Conservation (phyloP, 2,113 vertebrate species). For the Aramus guarauna region DNA sequence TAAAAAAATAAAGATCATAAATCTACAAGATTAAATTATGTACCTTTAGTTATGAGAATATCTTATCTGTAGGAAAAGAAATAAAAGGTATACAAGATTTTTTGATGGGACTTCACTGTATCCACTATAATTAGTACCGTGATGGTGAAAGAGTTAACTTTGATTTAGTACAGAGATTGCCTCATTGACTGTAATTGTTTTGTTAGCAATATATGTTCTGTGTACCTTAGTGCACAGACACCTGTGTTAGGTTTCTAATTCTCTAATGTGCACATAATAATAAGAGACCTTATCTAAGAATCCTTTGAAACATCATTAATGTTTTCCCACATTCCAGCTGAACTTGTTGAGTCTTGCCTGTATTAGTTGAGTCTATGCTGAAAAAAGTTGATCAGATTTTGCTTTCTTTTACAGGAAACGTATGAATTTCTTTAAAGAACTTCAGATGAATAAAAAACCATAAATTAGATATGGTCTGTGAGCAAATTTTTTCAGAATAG, state of each 20-base stretch:
- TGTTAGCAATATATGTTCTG: background rate
- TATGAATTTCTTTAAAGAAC: background rate
- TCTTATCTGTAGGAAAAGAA: background rate
- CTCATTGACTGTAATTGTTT: background rate
- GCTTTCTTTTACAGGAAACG: background rate
- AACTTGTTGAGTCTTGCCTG: background rate
- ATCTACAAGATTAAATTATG: background rate
- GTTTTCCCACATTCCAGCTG: background rate
- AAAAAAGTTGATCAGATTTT: constrained; percentile 1
- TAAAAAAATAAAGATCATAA: background rate
- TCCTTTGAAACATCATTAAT: background rate
- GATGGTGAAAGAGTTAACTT: background rate
- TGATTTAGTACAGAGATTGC: background rate
- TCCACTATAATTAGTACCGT: background rate
- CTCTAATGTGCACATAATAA: background rate
- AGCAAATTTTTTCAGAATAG: constrained; percentile 6
- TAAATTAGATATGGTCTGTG: background rate
- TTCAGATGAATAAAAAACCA: background rate
- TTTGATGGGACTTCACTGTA: background rate
- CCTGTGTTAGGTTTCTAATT: background rate
- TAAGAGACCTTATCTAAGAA: background rate
- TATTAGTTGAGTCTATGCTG: background rate
- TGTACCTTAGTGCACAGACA: background rate
- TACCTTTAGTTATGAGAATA: background rate
- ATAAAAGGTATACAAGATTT: background rate